Base-by-base conservation (phyloP, 2,888 invertebrate species). In the Cephus runcator region DNA sequence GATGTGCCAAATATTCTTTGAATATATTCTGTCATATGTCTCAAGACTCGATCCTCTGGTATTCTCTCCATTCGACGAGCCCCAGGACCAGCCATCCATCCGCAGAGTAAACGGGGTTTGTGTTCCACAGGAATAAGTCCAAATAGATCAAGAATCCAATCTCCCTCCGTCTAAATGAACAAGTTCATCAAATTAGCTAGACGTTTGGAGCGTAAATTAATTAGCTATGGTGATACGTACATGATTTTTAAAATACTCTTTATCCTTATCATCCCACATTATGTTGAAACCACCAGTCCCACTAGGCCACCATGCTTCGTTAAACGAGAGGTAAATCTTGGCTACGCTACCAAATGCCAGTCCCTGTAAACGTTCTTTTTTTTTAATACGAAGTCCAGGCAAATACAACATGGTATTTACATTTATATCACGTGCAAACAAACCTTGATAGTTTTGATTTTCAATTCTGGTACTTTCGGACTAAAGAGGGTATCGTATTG, bases 311-410 rank as follows among this genome's bases (percentile, higher is more conserved):
- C 96, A 96, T 3, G 92, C 91, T 11, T 92, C 87, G 0, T 94
- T 92, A 88, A 95, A 97, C 68, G 93, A 92, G 0, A 96, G 84
- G 75, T 94, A 93, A 34, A 96, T 93, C 91, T 96, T 96, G 80
- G 94, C 93, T 0, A 95, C 94, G 0, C 93, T 93, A 0, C 96
- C 96, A 83, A 95, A 94, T 0, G 94, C 93, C 73, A 95, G 88
- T 31, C 92, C 92, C 88, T 94, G 85, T 75, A 85, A 86, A 79
- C 69, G 30, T 76, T 34, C 15, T 30, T 69, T 75, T 81, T 36
- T 15, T 40, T 40, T 1, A 12, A 40, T 6, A 40, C 15, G 1
- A 40, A 15, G 4, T 40, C 6, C 0, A 40, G 6, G 40, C 40
- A 40, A 4, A 15, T 15, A 6, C 6, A 6, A 4, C 15, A 1